A percentile compares a stretch with the other conserved stretches of the same genome.
These are phyloP conservation scores for Strigamia maritima DNA, from an alignment of 2,888 invertebrate genomes.

Conservation along the genomic window DNA sequence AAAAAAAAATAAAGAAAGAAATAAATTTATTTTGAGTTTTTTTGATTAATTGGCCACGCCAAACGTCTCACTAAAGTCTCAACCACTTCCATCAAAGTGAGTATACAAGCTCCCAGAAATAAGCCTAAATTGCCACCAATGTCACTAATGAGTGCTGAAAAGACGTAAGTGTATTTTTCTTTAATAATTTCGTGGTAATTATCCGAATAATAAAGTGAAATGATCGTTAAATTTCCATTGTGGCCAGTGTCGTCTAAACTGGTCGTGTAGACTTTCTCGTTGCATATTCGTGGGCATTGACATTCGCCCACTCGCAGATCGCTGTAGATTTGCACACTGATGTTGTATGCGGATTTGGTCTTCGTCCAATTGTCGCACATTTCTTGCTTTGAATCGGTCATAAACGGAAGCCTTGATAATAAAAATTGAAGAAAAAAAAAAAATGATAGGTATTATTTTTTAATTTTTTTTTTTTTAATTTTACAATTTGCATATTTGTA, in stretches of 20 bases:
- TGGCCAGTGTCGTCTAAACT: neutral
- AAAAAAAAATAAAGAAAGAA: neutral
- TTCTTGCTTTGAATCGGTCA: neutral
- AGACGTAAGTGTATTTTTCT: neutral
- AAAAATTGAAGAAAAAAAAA: neutral
- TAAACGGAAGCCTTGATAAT: neutral
- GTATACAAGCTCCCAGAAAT: neutral
- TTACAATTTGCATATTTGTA: too few relatives aligned
- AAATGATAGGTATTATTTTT: too few relatives aligned
- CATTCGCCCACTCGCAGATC: neutral
- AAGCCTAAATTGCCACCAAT: neutral
- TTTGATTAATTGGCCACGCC: neutral
- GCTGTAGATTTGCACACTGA: neutral
- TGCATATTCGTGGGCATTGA: neutral
- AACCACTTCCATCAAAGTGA: neutral
- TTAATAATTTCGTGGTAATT: neutral
- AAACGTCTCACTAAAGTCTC: neutral
- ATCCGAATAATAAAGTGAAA: conserved; percentile 1
- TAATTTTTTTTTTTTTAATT: neutral
- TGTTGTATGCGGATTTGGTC: neutral
- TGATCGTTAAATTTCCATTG: neutral
- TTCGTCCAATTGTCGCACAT: neutral
- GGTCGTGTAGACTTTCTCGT: neutral
- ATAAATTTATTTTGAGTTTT: neutral
- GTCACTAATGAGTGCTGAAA: neutral